phyloP scores from a whole-genome alignment of 2,888 invertebrate genomes.

The Torymus aiolomorphi region DNA sequence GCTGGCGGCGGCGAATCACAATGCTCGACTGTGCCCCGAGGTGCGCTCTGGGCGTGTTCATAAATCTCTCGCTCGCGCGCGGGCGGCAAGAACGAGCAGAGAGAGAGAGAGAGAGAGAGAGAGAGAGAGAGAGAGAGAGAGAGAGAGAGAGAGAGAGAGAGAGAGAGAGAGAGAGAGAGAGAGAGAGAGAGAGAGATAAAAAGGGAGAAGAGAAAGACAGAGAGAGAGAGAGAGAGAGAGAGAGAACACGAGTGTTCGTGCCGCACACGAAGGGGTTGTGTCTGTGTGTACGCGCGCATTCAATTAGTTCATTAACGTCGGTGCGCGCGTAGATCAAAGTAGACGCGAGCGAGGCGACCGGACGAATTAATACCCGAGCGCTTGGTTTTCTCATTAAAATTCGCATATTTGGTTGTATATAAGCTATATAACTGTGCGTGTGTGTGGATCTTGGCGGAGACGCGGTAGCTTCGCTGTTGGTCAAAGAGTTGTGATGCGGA shows the following conservation, averaged over 20 bases:
- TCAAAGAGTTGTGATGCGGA: too few relatives aligned
- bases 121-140: slow-evolving; percentile 1
- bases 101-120: slow-evolving; percentile 37
- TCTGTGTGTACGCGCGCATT: slow-evolving; percentile 39
- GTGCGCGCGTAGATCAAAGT: slow-evolving; percentile 59
- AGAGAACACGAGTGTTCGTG: neutral
- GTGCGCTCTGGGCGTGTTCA: slow-evolving; percentile 62
- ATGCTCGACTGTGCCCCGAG: slow-evolving; percentile 56
- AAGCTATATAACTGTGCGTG: too few relatives aligned
- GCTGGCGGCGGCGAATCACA: slow-evolving; percentile 57
- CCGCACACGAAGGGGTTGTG: neutral
- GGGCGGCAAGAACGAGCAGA: slow-evolving; percentile 44
- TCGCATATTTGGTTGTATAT: slow-evolving; percentile 8
- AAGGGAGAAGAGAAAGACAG: too few relatives aligned
- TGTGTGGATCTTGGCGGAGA: too few relatives aligned
- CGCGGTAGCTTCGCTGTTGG: too few relatives aligned
- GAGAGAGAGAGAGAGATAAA: slow-evolving; percentile 43
- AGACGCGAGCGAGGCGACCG: neutral
- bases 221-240: neutral
- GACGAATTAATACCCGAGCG: slow-evolving; percentile 25
- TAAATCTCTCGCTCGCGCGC: slow-evolving; percentile 61
- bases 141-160: slow-evolving; percentile 37
- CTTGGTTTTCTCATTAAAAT: slow-evolving; percentile 28
- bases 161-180: slow-evolving; percentile 7
- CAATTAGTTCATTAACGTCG: slow-evolving; percentile 68